These are phyloP conservation scores for Anguilla obscura DNA, from an alignment of 2,797 vertebrate genomes.

Conservation along the genomic window DNA sequence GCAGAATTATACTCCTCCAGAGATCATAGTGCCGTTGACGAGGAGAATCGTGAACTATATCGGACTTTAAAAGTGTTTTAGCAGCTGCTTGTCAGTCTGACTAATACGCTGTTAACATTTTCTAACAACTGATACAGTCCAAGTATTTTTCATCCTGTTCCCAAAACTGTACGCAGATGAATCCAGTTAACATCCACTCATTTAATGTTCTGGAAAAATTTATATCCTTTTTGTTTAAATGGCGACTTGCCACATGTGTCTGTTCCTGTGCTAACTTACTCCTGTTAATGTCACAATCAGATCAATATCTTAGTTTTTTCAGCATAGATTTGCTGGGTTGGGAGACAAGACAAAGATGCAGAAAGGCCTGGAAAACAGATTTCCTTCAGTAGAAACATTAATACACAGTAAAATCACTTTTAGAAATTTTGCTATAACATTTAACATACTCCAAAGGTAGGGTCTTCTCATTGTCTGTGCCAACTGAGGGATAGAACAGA, in stretches of 20 bases:
- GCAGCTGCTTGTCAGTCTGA: conserved; percentile 66
- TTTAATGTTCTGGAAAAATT: conserved; percentile 25
- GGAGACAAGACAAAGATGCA: not conserved
- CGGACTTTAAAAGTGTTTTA: conserved; percentile 59
- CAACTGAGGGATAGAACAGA: not conserved
- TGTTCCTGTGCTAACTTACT: conserved; percentile 35
- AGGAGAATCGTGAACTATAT: conserved; percentile 59
- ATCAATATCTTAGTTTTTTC: conserved; percentile 14
- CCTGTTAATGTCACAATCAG: conserved; percentile 39
- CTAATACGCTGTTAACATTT: conserved; percentile 54
- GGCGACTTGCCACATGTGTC: conserved; percentile 13
- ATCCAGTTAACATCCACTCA: conserved; percentile 24
- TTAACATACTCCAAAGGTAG: not conserved
- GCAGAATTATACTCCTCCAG: conserved; percentile 67
- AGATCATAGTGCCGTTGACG: conserved; percentile 58
- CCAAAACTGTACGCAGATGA: conserved; percentile 24
- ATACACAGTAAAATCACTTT: not conserved
- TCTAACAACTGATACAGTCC: conserved; percentile 39
- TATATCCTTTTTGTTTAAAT: conserved; percentile 30
- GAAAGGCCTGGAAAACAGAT: not conserved
- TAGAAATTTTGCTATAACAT: not conserved
- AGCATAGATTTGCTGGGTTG: not conserved
- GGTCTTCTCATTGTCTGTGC: not conserved
- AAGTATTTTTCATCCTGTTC: conserved; percentile 17
- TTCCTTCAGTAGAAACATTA: not conserved